These are phyloP conservation scores for Ectemnius lituratus DNA, from an alignment of 2,888 invertebrate species.

Conservation along the genomic window DNA sequence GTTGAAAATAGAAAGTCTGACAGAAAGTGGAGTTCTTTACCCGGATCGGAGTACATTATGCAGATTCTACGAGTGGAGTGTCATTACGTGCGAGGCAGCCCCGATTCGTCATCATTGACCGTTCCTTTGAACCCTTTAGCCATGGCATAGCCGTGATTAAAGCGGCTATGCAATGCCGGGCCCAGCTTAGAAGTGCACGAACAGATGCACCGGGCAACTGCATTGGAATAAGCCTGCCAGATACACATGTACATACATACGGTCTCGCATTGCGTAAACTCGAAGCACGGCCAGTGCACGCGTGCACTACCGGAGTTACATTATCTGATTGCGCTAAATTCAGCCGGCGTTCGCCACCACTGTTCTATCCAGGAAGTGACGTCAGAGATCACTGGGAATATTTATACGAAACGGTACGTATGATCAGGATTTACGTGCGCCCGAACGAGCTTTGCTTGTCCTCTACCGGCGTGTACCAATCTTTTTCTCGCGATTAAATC, in stretches of 20 bases:
- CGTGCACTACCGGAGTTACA: conserved; percentile 43
- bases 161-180: conserved; percentile 8
- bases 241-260: not conserved
- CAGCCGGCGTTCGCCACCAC: conserved; percentile 57
- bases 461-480: not conserved
- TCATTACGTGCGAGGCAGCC: conserved; percentile 13
- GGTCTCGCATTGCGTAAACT: too few relatives aligned
- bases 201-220: conserved; percentile 31
- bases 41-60: not conserved
- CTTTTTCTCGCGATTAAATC: conserved; percentile 6
- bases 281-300: conserved; percentile 22
- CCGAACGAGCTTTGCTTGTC: conserved; percentile 10
- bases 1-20: too few relatives aligned
- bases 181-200: conserved; percentile 14
- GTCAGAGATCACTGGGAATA: conserved; percentile 51
- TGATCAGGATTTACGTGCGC: conserved; percentile 46
- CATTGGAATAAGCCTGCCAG: conserved; percentile 3
- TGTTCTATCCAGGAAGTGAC: conserved; percentile 63
- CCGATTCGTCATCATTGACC: conserved; percentile 16
- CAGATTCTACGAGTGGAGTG: too few relatives aligned
- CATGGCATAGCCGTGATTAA: not conserved
- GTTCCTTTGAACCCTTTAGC: conserved; percentile 11
- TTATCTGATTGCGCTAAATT: conserved; percentile 69
- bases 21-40: too few relatives aligned
- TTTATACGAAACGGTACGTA: conserved; percentile 20